phyloP scores from a whole-genome alignment of 1,140 invertebrate species.

The Neotoxoptera formosana region DNA sequence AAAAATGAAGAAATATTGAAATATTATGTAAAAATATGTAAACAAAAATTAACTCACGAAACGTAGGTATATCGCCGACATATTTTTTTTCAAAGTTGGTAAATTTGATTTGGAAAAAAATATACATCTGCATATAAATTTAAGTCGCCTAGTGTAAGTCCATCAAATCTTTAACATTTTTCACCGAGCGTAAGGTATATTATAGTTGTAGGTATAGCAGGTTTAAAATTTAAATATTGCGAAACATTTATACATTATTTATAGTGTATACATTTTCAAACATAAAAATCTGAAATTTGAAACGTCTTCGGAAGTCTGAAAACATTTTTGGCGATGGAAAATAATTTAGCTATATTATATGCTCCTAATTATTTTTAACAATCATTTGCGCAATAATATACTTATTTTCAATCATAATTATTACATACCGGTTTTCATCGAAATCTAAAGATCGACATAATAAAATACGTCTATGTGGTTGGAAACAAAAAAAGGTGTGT shows the following conservation, averaged over 20 bases:
- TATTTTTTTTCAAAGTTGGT: neutral
- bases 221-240: neutral
- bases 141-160: neutral
- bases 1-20: neutral
- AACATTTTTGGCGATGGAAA: too few species aligned
- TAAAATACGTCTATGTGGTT: too few species aligned
- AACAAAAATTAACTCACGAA: neutral
- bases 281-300: too few species aligned
- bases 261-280: too few species aligned
- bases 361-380: too few species aligned
- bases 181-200: neutral
- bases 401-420: too few species aligned
- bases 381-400: too few species aligned
- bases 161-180: neutral
- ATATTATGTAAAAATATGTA: slow-evolving; percentile 9
- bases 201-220: neutral
- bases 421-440: too few species aligned
- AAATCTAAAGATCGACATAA: too few species aligned
- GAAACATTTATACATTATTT: neutral
- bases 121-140: neutral
- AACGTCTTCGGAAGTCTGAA: too few species aligned
- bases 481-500: too few species aligned
- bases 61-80: neutral
- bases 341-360: too few species aligned
- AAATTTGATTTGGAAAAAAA: slow-evolving; percentile 7